Evolutionary conservation across 2,888 invertebrate species (phyloP), one percentile per base, ranked within the genome.

Genomic region (Zhuqinia jingwanae): DNA sequence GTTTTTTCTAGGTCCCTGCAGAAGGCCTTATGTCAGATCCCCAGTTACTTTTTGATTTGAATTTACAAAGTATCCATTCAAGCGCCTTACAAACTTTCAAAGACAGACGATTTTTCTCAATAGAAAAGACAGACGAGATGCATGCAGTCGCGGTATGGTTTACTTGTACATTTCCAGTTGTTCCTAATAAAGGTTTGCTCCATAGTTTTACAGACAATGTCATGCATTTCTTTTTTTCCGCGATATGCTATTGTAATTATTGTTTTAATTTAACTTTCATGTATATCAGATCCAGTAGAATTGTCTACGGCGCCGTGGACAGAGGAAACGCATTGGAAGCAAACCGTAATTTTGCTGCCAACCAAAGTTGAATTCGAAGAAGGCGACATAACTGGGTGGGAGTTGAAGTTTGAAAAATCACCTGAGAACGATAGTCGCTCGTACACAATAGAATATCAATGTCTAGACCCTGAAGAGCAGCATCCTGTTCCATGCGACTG

Each of bases 401-500:
- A 92, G 42, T 60, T 92, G n/a, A 86, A 45, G 2, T 85, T 92
- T 58, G 88, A 89, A 73, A 95, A 92, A 91, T 92, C 92, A 0
- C 17, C 73, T n/a, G 84, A 84, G 42, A 22, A 91, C n/a, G 93
- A 95, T 91, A 94, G 91, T 30, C 90, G 92, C 5, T 89, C 94
- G 90, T 97, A 96, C 92, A 94, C 95, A 91, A 93, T 97, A 70
- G 94, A 95, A 92, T 92, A 96, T 30, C 94, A 94, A 65, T 93
- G 96, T 92, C 92, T 96, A 70, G 96, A 97, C 92, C 94, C 95
- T 1, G 94, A 95, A 47, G 93, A 95, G 8, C 95, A 95, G 27
- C 97, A 97, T 92, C 96, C 96, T 0, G 93, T 95, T 30, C 96
- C 96, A 11, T 97, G 97, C 91, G 91, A 93, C 13, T 97, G 97